Conservation (phyloP, 1,140 invertebrate genomes). For the Drosophila gunungcola region DNA sequence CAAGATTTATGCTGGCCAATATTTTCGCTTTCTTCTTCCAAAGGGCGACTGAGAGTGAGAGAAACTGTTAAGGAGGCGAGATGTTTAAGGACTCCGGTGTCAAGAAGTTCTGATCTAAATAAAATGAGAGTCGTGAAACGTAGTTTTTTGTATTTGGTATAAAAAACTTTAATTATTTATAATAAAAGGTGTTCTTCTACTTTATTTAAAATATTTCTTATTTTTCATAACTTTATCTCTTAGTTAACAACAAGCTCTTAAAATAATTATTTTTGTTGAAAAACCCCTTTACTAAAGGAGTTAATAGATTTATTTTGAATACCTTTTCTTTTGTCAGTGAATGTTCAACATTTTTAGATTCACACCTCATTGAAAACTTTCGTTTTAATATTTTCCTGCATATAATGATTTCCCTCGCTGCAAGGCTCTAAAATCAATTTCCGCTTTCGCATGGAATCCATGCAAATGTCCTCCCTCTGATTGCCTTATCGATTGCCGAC, state of each 20-base stretch:
- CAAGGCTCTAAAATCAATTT: conserved; percentile 33
- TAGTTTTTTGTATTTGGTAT: too few relatives aligned
- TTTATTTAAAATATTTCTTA: too few relatives aligned
- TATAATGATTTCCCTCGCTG: neutral
- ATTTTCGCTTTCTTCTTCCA: conserved; percentile 31
- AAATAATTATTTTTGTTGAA: too few relatives aligned
- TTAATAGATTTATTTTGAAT: too few relatives aligned
- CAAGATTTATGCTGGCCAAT: conserved; percentile 75
- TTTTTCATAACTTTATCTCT: too few relatives aligned
- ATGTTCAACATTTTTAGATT: too few relatives aligned
- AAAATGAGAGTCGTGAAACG: conserved; percentile 8
- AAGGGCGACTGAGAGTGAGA: neutral
- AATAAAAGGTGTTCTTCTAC: too few relatives aligned
- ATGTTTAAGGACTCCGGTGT: conserved; percentile 10
- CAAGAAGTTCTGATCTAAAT: conserved; percentile 19
- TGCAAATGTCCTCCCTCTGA: conserved; percentile 43
- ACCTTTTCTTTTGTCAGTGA: too few relatives aligned
- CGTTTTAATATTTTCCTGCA: neutral
- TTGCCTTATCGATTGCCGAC: conserved; percentile 36
- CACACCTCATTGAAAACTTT: too few relatives aligned
- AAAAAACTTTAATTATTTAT: too few relatives aligned
- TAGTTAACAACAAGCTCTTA: too few relatives aligned
- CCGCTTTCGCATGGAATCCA: conserved; percentile 5
- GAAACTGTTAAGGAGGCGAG: neutral
- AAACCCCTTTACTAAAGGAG: too few relatives aligned